A percentile compares a stretch with the other conserved stretches of the same genome.
Conservation (phyloP, 2,113 vertebrate genomes). For the Hyperoodon ampullatus region DNA sequence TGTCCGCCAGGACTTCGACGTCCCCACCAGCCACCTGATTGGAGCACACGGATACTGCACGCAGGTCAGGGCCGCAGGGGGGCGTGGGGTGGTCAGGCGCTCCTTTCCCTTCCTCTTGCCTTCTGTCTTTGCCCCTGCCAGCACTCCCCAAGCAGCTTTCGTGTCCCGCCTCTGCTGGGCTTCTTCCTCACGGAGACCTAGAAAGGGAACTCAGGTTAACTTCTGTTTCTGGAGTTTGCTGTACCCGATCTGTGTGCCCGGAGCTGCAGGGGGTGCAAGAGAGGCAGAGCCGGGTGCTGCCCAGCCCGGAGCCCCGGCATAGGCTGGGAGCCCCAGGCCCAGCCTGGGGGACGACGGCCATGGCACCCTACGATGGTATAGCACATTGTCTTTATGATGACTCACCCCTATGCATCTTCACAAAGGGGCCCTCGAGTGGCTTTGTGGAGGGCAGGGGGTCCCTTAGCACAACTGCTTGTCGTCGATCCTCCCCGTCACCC, state of each 20-base stretch:
- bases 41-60: slow-evolving; percentile 97
- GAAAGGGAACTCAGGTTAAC: background rate
- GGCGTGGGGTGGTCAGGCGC: rapidly evolving
- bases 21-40: slow-evolving; percentile 90
- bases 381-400: background rate
- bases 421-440: background rate
- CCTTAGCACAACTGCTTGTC: background rate
- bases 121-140: too few species aligned
- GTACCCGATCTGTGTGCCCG: background rate
- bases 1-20: slow-evolving; percentile 93
- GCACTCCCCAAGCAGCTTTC: background rate
- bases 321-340: background rate
- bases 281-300: background rate
- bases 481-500: rapidly evolving
- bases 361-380: rapidly evolving
- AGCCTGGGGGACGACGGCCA: rapidly evolving
- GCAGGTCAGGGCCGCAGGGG: slow-evolving; percentile 85
- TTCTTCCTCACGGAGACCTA: background rate
- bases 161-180: background rate
- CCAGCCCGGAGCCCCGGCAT: background rate
- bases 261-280: background rate
- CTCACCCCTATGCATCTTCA: background rate
- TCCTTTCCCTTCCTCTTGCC: background rate
- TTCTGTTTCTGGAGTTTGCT: background rate
- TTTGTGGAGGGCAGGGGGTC: background rate